A percentile compares a stretch with the other conserved stretches of the same genome.
These are phyloP conservation scores for Netelia fuscicornis DNA, from an alignment of 2,888 invertebrate genomes.

Conservation along the genomic window DNA sequence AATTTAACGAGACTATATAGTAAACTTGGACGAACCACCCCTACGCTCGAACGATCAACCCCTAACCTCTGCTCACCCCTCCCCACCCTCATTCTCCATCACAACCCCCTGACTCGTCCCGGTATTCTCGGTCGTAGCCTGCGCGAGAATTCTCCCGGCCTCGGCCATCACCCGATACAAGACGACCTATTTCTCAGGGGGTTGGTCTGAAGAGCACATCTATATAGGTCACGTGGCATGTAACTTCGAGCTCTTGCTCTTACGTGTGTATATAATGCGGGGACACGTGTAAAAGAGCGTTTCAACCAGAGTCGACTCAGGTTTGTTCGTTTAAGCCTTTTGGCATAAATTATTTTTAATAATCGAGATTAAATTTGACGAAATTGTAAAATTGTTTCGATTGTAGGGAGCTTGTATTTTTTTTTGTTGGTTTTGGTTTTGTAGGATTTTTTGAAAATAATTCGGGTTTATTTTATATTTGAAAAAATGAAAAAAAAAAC, in stretches of 20 bases:
- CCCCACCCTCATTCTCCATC: conserved; percentile 54
- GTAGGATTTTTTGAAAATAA: too few species aligned
- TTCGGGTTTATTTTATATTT: too few species aligned
- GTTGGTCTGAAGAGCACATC: conserved; percentile 23
- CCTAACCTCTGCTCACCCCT: conserved; percentile 4
- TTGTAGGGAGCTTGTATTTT: too few species aligned
- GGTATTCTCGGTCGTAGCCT: conserved; percentile 8
- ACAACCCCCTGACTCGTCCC: neutral
- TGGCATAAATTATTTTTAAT: too few species aligned
- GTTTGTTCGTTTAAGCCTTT: too few species aligned
- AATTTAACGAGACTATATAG: conserved; percentile 73
- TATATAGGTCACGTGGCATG: conserved; percentile 50
- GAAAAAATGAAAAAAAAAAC: too few species aligned
- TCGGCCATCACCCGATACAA: conserved; percentile 33
- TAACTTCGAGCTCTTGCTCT: conserved; percentile 6
- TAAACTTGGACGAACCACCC: conserved; percentile 27
- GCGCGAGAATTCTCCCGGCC: conserved; percentile 11
- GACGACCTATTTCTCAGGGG: conserved; percentile 56
- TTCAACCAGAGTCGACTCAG: too few species aligned
- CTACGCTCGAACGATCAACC: conserved; percentile 23
- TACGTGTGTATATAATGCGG: neutral
- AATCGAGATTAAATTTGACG: too few species aligned
- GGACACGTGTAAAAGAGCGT: neutral
- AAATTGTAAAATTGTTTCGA: too few species aligned
- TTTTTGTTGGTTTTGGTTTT: too few species aligned